These are phyloP conservation scores for Flexamia atlantica DNA, from an alignment of 2,888 invertebrate species.

Conservation along the genomic window DNA sequence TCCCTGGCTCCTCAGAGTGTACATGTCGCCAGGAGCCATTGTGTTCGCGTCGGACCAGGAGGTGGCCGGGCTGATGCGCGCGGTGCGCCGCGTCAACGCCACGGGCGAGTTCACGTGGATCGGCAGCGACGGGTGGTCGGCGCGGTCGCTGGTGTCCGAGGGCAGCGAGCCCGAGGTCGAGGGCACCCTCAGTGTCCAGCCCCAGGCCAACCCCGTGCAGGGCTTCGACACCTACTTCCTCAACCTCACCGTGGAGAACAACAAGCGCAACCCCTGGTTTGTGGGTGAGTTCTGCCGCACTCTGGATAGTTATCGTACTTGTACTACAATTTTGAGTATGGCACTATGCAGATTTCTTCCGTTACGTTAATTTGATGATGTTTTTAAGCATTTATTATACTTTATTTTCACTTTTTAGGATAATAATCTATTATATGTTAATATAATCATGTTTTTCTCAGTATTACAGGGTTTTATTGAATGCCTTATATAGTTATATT, in stretches of 20 bases:
- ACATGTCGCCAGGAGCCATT: constrained; percentile 88
- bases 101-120: constrained; percentile 97
- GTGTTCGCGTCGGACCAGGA: constrained; percentile 98
- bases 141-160: constrained; percentile 72
- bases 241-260: constrained; percentile 89
- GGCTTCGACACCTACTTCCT: constrained; percentile 95
- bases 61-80: constrained; percentile 96
- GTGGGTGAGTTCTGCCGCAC: constrained; percentile 84
- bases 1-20: no score
- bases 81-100: constrained; percentile 91
- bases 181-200: constrained; percentile 96
- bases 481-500: no score
- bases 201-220: constrained; percentile 92
- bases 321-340: no score
- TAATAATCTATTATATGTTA: no score
- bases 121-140: constrained; percentile 98
- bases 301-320: no score
- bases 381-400: no score
- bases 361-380: no score
- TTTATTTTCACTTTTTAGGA: no score
- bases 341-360: no score
- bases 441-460: no score
- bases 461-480: no score
- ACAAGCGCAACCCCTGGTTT: constrained; percentile 97
- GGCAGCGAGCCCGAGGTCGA: constrained; percentile 94